Percentiles rank a stretch among this genome's conserved stretches.
These are phyloP conservation scores for Epinotia demarniana DNA, from an alignment of 2,888 invertebrate species.

Conservation along the genomic window DNA sequence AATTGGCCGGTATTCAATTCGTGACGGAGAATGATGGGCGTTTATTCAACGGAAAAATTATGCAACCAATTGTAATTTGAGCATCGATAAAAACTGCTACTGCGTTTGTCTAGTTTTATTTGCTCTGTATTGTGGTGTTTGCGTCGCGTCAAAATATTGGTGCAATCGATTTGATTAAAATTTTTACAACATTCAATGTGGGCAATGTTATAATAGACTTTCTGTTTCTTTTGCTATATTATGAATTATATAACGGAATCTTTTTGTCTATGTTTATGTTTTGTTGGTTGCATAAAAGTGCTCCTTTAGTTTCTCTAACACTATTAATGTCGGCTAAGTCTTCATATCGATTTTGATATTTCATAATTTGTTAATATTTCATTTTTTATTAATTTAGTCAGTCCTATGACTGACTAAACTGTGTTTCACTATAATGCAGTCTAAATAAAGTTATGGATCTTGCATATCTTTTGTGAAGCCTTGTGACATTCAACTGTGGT, in stretches of 20 bases:
- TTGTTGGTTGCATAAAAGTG: not conserved
- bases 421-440: no score
- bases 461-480: no score
- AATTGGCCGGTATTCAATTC: constrained; percentile 52
- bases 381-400: no score
- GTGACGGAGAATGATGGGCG: constrained; percentile 60
- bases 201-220: not conserved
- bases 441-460: no score
- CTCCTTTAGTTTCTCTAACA: not conserved
- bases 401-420: no score
- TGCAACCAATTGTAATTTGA: constrained; percentile 46
- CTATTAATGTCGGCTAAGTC: not conserved
- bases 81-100: constrained; percentile 42
- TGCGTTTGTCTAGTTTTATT: constrained; percentile 39
- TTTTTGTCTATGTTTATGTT: not conserved
- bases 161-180: constrained; percentile 23
- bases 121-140: constrained; percentile 26
- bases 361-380: not conserved
- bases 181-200: not conserved
- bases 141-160: constrained; percentile 36
- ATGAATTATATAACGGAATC: not conserved
- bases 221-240: not conserved
- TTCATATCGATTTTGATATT: not conserved
- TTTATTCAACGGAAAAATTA: constrained; percentile 50
- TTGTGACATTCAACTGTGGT: no score